These are phyloP conservation scores for Carassius auratus DNA, from an alignment of 2,113 vertebrate genomes.

Conservation along the genomic window DNA sequence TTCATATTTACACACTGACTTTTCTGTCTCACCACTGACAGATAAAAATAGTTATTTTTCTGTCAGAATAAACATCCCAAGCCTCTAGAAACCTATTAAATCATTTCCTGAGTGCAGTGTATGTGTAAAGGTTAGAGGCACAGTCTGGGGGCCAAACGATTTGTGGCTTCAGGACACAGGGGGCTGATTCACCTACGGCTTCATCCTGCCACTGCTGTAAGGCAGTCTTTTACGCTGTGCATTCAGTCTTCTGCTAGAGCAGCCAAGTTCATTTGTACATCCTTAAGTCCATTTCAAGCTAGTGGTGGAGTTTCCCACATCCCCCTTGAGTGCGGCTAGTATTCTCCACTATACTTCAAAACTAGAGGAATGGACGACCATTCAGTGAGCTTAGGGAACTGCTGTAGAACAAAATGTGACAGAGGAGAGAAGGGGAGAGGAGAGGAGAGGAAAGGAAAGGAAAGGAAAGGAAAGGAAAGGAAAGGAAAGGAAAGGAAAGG, in stretches of 20 bases:
- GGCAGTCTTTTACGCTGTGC: slow-evolving; percentile 1
- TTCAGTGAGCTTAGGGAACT: background rate
- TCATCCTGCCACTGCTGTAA: slow-evolving; percentile 33
- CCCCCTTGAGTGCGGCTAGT: background rate
- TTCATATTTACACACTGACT: slow-evolving; percentile 48
- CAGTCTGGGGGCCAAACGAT: slow-evolving; percentile 39
- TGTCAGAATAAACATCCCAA: slow-evolving; percentile 48
- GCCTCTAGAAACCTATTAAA: slow-evolving; percentile 55
- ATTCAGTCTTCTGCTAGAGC: background rate
- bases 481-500: background rate
- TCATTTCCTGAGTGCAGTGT: slow-evolving; percentile 53
- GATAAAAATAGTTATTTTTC: slow-evolving; percentile 45
- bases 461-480: background rate
- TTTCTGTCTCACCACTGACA: slow-evolving; percentile 31
- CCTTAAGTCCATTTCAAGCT: slow-evolving; percentile 26
- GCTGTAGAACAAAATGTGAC: background rate
- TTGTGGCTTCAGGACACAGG: slow-evolving; percentile 46
- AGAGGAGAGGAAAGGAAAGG: background rate
- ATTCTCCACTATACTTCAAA: slow-evolving; percentile 25
- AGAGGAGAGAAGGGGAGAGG: too few relatives aligned
- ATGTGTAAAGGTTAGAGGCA: slow-evolving; percentile 57
- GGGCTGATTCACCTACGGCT: slow-evolving; percentile 32
- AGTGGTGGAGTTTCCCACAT: slow-evolving; percentile 12
- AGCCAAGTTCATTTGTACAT: slow-evolving; percentile 15
- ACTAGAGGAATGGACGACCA: slow-evolving; percentile 6